Evolutionary conservation across 2,797 vertebrate species (phyloP).

Genomic region (Okamejei kenojei): DNA sequence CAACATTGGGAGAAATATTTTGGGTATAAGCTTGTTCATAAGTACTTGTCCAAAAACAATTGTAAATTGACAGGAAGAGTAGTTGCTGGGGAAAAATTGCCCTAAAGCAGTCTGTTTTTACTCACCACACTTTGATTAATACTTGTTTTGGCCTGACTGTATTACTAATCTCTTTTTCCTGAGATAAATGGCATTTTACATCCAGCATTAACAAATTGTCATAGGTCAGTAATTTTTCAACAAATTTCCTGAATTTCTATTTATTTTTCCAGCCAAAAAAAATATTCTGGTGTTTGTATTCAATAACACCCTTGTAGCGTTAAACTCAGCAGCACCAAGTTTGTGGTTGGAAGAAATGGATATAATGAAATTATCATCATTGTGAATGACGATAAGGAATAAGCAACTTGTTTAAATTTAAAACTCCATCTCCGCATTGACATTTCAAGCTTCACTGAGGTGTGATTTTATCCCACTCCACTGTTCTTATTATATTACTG

Average conservation of each 20-base stretch:
- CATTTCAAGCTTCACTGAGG: conserved; percentile 28
- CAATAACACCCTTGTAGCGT: neutral
- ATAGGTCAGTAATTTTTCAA: neutral
- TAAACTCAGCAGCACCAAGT: neutral
- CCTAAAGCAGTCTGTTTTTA: neutral
- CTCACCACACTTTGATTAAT: conserved; percentile 24
- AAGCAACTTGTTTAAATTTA: neutral
- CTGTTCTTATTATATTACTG: conserved; percentile 8
- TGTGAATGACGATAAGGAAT: neutral
- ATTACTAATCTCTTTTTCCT: conserved; percentile 24
- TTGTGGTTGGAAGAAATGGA: neutral
- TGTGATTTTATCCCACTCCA: conserved; percentile 12
- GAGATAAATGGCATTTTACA: conserved; percentile 18
- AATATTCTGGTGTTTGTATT: neutral
- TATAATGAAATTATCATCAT: neutral
- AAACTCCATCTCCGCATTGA: neutral
- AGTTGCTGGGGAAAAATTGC: neutral
- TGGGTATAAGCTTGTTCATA: neutral
- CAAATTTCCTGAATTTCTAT: neutral
- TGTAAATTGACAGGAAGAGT: neutral
- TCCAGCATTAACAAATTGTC: neutral
- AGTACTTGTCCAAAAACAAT: neutral
- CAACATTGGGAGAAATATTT: neutral
- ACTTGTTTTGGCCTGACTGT: conserved; percentile 5
- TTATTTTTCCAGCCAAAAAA: neutral